Base-by-base conservation (phyloP, 2,888 invertebrate species). In the Aradus depressus region DNA sequence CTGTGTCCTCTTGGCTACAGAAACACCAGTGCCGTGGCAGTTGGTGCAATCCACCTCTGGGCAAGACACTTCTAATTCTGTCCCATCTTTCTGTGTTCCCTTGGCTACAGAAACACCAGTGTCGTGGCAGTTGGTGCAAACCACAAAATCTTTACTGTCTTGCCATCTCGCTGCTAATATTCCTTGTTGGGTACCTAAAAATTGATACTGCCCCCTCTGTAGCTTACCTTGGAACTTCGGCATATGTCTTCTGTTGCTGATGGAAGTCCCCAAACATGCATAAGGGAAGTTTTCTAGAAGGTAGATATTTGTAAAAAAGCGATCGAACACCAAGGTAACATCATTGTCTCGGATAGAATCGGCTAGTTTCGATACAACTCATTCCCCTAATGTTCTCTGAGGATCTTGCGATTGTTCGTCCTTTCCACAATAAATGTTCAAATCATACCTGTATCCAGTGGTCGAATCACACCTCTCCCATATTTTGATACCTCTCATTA, bases 71-170 rank as follows among this genome's bases (percentile, higher is more conserved):
- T n/a, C n/a, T n/a, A n/a, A n/a, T n/a, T n/a, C n/a, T n/a, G n/a
- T n/a, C n/a, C 61, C 63, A 62, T 60, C 55, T 58, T 62, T 62
- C 45, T 53, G 50, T 38, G 53, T 63, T 51, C 55, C 54, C 18
- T 54, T 53, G n/a, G 57, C 53, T 50, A 16, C 38, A 3, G 23
- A 26, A 16, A 47, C 39, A 12, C 23, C 18, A 26, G 26, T 25
- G 3, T 25, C 51, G 51, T 61, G 61, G 50, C 60, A 63, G 53
- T 62, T 63, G 37, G 60, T 63, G 19, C 62, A 41, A 19, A 60
- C 51, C 18, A 63, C 22, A 43, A 62, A 58, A 37, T 63, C 59
- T 55, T 64, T 63, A 26, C 60, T 62, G 42, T 62, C 61, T 51
- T 57, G 51, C 61, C 61, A 60, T 54, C 58, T 54, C 37, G 55